Percentiles rank a stretch among this genome's conserved stretches.
Conservation (phyloP, 2,113 vertebrate genomes). For the Protobothrops flavoviridis region DNA sequence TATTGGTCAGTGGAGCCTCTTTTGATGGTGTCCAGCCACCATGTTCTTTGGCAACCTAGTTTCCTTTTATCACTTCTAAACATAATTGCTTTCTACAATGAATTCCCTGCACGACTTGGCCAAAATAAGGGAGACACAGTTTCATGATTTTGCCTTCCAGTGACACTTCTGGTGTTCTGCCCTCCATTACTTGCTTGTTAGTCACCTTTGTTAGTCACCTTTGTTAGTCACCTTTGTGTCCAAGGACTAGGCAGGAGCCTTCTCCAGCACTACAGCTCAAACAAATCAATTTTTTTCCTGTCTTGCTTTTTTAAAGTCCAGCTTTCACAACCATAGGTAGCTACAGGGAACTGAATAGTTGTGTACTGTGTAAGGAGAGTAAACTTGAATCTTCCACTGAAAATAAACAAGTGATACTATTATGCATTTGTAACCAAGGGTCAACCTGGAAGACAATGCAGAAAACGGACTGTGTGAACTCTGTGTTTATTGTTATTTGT, state of each 20-base stretch:
- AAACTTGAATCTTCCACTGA: not conserved
- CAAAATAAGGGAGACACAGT: not conserved
- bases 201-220: not conserved
- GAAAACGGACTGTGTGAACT: not conserved
- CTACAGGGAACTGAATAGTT: not conserved
- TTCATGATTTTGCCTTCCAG: not conserved
- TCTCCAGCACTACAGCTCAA: not conserved
- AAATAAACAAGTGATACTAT: not conserved
- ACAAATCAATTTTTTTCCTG: not conserved
- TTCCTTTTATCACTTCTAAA: not conserved
- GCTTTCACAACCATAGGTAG: not conserved
- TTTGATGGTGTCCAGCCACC: not conserved
- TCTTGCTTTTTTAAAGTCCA: not conserved
- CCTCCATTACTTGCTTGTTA: not conserved
- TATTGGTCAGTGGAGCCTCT: not conserved
- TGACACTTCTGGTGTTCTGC: not conserved
- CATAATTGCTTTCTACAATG: not conserved
- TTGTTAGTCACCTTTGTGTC: not conserved
- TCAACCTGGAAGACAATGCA: not conserved
- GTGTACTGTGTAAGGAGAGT: not conserved
- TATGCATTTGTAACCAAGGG: not conserved
- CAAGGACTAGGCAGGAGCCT: not conserved
- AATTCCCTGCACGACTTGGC: not conserved
- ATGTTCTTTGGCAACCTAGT: not conserved
- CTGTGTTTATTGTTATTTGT: not conserved